phyloP scores from a whole-genome alignment of 1,140 invertebrate species.

The Sitophilus oryzae region DNA sequence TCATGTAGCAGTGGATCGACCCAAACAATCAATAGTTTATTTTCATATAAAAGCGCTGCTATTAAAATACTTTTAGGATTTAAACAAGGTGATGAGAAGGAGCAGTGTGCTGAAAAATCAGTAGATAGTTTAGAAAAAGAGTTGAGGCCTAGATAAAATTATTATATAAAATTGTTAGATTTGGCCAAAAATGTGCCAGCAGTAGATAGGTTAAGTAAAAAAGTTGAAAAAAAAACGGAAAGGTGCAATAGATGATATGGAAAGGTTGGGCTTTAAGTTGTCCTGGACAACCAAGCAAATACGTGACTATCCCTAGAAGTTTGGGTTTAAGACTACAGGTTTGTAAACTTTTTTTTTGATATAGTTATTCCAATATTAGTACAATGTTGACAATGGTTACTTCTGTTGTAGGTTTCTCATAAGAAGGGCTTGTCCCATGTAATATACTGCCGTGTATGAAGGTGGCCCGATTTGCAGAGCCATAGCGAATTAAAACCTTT shows the following conservation, averaged over 20 bases:
- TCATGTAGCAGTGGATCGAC: slow-evolving; percentile 79
- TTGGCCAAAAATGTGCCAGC: too few species aligned
- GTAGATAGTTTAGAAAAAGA: too few species aligned
- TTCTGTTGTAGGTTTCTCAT: slow-evolving; percentile 65
- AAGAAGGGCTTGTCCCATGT: slow-evolving; percentile 94
- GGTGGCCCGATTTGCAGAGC: slow-evolving; percentile 95
- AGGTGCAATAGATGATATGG: slow-evolving; percentile 95
- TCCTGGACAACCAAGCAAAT: slow-evolving; percentile 89
- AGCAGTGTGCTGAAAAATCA: slow-evolving; percentile 99
- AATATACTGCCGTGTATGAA: slow-evolving; percentile 96
- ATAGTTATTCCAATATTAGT: not conserved
- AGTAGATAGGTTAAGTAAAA: slow-evolving; percentile 96
- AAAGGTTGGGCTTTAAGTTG: slow-evolving; percentile 89
- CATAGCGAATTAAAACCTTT: slow-evolving; percentile 95
- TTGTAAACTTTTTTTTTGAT: not conserved
- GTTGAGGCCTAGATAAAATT: too few species aligned
- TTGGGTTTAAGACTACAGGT: slow-evolving; percentile 87
- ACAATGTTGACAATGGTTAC: not conserved
- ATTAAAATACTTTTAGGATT: slow-evolving; percentile 95
- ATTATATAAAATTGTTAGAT: too few species aligned
- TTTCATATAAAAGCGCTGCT: slow-evolving; percentile 93
- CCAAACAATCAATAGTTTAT: slow-evolving; percentile 85
- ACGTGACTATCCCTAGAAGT: slow-evolving; percentile 95
- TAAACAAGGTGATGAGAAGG: slow-evolving; percentile 97
- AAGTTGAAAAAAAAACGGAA: slow-evolving; percentile 93